phyloP scores from a whole-genome alignment of 2,888 invertebrate species.

The Ochropleura plecta region DNA sequence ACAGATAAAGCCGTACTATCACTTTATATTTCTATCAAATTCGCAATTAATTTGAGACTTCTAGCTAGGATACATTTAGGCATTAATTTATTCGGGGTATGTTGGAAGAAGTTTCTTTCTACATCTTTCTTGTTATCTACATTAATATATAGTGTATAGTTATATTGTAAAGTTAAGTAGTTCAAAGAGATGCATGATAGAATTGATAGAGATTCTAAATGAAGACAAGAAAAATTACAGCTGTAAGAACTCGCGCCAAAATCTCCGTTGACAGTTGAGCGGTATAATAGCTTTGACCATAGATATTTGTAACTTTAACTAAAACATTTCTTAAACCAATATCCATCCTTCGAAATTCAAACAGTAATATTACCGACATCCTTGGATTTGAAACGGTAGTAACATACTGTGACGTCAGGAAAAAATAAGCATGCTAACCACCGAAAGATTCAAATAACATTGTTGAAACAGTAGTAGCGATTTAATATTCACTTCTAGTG shows the following conservation, averaged over 20 bases:
- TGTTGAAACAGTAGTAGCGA: not conserved
- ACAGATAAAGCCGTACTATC: not conserved
- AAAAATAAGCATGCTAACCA: conserved; percentile 16
- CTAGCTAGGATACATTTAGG: not conserved
- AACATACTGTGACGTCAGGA: conserved; percentile 13
- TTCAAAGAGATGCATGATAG: no score
- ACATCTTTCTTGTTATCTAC: no score
- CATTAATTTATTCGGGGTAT: no score
- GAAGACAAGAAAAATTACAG: no score
- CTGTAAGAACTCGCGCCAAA: no score
- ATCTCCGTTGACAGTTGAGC: no score
- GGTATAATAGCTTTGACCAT: no score
- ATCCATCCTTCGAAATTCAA: not conserved
- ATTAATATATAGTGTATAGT: no score
- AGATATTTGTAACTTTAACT: not conserved
- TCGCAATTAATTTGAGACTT: not conserved
- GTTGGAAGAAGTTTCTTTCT: no score
- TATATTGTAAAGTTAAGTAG: no score
- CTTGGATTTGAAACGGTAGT: conserved; percentile 33
- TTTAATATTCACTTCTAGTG: conserved; percentile 34
- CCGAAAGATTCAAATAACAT: conserved; percentile 11
- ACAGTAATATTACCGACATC: not conserved
- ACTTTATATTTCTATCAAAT: no score
- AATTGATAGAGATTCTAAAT: no score
- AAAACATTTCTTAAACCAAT: not conserved